Conservation (phyloP, 2,888 invertebrate species). For the Onthophagus sagittarius region DNA sequence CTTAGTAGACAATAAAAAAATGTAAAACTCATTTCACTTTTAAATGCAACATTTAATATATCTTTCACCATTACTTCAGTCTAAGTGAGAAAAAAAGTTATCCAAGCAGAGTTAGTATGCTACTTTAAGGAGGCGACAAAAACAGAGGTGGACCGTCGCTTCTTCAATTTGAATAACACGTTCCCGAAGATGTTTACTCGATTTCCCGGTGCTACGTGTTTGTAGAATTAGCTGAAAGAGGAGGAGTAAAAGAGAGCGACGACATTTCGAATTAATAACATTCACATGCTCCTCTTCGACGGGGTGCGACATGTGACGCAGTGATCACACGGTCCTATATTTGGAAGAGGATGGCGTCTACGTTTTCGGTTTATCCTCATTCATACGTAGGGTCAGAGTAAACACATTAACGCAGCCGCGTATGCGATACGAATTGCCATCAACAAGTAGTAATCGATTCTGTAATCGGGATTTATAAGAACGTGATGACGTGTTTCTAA, state of each 20-base stretch:
- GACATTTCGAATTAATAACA: neutral
- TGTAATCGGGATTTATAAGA: neutral
- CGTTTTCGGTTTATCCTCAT: neutral
- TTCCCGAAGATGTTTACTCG: neutral
- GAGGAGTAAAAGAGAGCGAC: neutral
- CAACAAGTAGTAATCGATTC: neutral
- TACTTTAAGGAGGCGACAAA: neutral
- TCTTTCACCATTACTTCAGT: no score
- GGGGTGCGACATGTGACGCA: slow-evolving; percentile 18
- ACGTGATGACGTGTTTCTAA: neutral
- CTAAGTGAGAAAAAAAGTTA: neutral
- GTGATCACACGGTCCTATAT: slow-evolving; percentile 11
- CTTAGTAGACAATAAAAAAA: no score
- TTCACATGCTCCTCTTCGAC: slow-evolving; percentile 23
- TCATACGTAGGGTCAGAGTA: neutral
- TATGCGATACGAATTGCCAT: neutral
- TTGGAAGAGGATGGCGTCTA: neutral
- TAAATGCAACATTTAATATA: no score
- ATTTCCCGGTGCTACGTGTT: neutral
- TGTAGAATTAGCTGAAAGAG: neutral
- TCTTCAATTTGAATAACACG: neutral
- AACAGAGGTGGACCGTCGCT: neutral
- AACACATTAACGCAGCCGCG: neutral
- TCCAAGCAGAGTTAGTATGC: neutral
- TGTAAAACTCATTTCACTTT: no score